Evolutionary conservation across 2,113 vertebrate genomes (phyloP).

Genomic region (Crotalus viridis): DNA sequence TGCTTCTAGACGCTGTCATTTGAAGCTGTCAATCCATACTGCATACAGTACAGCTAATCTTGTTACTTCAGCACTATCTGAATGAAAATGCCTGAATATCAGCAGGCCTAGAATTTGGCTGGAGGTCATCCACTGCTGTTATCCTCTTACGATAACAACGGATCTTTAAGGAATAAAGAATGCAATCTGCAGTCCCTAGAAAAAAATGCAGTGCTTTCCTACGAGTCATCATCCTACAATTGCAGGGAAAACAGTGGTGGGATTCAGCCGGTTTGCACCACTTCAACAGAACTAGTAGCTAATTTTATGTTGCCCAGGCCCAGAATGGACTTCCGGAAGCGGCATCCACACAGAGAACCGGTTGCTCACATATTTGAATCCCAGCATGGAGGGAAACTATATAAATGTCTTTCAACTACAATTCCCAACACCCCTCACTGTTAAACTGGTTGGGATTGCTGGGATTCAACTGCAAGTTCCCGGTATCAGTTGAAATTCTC

Average conservation of each 20-base stretch:
- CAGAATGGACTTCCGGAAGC: no score
- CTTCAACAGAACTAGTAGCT: no score
- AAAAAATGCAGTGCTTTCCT: background rate
- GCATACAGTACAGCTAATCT: no score
- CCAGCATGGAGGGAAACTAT: background rate
- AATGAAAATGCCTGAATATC: no score
- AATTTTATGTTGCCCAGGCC: no score
- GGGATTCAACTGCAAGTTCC: background rate
- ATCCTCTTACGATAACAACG: no score
- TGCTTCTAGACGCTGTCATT: no score
- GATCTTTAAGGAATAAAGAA: background rate
- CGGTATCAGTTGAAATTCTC: background rate
- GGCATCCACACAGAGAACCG: no score
- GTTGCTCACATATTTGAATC: no score
- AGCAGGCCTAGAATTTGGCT: background rate
- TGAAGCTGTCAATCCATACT: background rate
- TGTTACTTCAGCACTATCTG: background rate
- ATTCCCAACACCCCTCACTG: background rate
- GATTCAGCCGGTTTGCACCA: no score
- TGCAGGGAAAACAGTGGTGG: background rate
- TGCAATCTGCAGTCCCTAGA: background rate
- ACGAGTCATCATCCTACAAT: background rate
- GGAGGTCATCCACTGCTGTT: background rate
- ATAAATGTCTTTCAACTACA: background rate
- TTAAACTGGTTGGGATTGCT: background rate